Evolutionary conservation across 53 echinoderm and acorn worm species (phyloP), one percentile per base, ranked within the genome.

Genomic region (Antedon mediterranea): DNA sequence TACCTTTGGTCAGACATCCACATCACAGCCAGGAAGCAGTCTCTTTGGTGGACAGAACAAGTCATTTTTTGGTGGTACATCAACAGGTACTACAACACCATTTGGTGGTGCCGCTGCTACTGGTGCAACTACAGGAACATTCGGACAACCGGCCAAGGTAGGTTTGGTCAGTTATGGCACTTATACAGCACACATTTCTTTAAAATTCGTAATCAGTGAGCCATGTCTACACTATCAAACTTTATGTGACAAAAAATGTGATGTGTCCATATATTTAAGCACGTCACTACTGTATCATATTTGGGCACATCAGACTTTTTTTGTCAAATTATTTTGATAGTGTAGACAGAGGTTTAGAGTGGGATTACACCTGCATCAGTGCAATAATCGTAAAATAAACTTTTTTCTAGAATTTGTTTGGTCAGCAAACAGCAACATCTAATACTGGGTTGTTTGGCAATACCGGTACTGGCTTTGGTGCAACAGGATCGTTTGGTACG

Each of bases 111-210:
- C 37, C 37, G 37, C 37, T 37, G 37, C 37, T 6, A 23, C 15
- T 57, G 57, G 57, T 2, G 57, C 14, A 18, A 23, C 57, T 15
- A 2, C 57, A 23, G 23, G 23, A 15, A 11, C 57, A 8, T 98
- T 92, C 81, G 98, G 98, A 18, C 89, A 92, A 74, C 82, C 92
- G 14, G 43, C 84, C 0, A 57, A 57, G 57, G 57, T 57, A 57
- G 57, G 57, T 18, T 26, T 57, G 20, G n/a, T n/a, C n/a, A n/a
- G n/a, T n/a, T n/a, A n/a, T n/a, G n/a, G n/a, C n/a, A n/a, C n/a
- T n/a, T n/a, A n/a, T n/a, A n/a, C n/a, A n/a, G n/a, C n/a, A n/a
- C n/a, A n/a, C n/a, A n/a, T n/a, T n/a, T n/a, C n/a, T n/a, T n/a
- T n/a, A n/a, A n/a, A n/a, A n/a, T n/a, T n/a, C n/a, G n/a, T n/a